These are phyloP conservation scores for Macaca nemestrina DNA, from an alignment of 2,113 vertebrate species.

Conservation along the genomic window DNA sequence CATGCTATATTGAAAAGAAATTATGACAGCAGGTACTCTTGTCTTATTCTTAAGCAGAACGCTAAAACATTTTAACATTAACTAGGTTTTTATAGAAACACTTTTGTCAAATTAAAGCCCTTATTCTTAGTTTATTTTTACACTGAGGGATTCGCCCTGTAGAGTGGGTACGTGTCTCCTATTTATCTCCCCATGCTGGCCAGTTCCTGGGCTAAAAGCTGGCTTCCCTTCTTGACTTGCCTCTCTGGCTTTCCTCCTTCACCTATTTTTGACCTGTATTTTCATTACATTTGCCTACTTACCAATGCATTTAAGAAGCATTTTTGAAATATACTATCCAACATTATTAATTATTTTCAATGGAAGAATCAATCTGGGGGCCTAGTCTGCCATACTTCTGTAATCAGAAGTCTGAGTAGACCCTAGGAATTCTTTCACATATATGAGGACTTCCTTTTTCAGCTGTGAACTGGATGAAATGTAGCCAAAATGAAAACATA, in stretches of 20 bases:
- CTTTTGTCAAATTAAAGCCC: neutral
- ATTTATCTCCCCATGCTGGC: neutral
- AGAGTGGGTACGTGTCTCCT: neutral
- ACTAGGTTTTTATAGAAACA: neutral
- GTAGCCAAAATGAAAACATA: conserved; percentile 42
- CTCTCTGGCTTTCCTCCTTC: neutral
- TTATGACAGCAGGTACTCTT: neutral
- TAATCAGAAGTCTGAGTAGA: conserved; percentile 13
- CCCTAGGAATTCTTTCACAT: conserved; percentile 1
- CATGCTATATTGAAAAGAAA: conserved; percentile 21
- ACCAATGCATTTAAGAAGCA: neutral
- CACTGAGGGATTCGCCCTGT: neutral
- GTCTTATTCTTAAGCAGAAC: neutral
- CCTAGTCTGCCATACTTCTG: neutral
- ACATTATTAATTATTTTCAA: neutral
- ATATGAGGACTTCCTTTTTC: neutral
- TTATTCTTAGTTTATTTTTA: neutral
- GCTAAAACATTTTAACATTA: conserved; percentile 30
- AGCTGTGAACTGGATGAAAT: neutral
- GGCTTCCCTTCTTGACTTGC: neutral
- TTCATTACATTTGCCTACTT: neutral
- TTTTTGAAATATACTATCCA: neutral
- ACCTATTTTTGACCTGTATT: neutral
- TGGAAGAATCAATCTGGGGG: neutral
- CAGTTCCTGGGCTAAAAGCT: neutral